A percentile compares a stretch with the other conserved stretches of the same genome.
phyloP scores from a whole-genome alignment of 2,113 vertebrate species.

The Scolopax mira region DNA sequence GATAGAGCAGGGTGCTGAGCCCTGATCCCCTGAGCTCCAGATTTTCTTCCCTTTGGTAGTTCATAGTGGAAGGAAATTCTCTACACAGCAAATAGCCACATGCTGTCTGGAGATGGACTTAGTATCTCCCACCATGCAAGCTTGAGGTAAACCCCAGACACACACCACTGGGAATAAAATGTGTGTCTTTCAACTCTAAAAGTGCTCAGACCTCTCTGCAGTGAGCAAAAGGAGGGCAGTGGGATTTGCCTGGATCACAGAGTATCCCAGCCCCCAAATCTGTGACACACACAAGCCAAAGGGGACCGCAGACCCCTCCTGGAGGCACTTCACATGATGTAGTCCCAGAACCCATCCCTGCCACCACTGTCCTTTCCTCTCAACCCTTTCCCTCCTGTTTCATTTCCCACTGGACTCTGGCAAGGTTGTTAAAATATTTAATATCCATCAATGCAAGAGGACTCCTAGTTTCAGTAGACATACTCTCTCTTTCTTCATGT shows the following conservation, averaged over 20 bases:
- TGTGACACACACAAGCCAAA: background rate
- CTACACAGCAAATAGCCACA: accelerated
- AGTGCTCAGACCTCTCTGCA: background rate
- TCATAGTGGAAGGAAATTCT: background rate
- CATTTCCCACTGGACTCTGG: background rate
- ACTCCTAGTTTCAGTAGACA: background rate
- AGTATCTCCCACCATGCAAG: background rate
- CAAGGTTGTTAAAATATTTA: background rate
- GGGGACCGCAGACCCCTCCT: background rate
- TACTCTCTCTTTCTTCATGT: accelerated
- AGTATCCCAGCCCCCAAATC: background rate
- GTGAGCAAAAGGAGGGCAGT: background rate
- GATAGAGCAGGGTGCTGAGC: background rate
- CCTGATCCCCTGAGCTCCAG: background rate
- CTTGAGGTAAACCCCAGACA: accelerated
- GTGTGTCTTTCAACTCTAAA: background rate
- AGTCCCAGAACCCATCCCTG: background rate
- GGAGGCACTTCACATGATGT: background rate
- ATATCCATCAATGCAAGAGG: accelerated
- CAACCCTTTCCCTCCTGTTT: accelerated
- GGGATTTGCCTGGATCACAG: background rate
- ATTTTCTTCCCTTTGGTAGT: accelerated
- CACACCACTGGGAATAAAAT: background rate
- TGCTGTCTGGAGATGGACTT: background rate
- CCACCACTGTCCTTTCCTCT: background rate